phyloP scores from a whole-genome alignment of 2,797 vertebrate genomes.

The Petrocephalus sullivani region DNA sequence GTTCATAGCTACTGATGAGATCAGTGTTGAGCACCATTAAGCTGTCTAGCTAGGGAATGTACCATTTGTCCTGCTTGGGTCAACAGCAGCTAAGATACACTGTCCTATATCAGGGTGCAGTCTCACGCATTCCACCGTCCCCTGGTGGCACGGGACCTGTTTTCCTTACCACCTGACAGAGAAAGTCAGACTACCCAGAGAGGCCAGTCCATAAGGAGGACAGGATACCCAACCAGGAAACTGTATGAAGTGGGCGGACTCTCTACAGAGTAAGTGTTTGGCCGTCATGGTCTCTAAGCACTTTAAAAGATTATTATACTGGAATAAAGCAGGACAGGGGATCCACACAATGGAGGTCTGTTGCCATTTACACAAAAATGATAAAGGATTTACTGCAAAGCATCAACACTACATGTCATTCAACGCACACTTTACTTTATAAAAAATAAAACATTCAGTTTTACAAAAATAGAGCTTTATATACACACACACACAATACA shows the following conservation, averaged over 20 bases:
- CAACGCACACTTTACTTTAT: neutral
- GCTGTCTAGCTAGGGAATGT: neutral
- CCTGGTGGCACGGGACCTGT: neutral
- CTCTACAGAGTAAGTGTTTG: neutral
- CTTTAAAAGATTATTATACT: neutral
- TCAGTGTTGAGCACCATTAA: neutral
- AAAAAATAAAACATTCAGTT: neutral
- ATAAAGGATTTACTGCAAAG: neutral
- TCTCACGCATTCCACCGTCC: neutral
- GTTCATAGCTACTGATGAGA: neutral
- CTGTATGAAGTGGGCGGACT: neutral
- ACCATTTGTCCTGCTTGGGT: neutral
- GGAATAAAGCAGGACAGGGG: neutral
- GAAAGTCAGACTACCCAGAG: neutral
- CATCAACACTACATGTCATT: neutral
- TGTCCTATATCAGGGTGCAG: neutral
- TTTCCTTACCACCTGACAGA: neutral
- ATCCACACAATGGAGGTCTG: neutral
- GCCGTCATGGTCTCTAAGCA: neutral
- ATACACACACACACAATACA: neutral
- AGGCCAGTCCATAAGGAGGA: neutral
- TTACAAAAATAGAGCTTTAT: slow-evolving; percentile 15
- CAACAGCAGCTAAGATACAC: neutral
- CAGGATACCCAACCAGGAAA: neutral
- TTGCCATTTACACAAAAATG: neutral